Base-by-base conservation (phyloP, 2,113 vertebrate genomes). In the Hemibagrus wyckioides region DNA sequence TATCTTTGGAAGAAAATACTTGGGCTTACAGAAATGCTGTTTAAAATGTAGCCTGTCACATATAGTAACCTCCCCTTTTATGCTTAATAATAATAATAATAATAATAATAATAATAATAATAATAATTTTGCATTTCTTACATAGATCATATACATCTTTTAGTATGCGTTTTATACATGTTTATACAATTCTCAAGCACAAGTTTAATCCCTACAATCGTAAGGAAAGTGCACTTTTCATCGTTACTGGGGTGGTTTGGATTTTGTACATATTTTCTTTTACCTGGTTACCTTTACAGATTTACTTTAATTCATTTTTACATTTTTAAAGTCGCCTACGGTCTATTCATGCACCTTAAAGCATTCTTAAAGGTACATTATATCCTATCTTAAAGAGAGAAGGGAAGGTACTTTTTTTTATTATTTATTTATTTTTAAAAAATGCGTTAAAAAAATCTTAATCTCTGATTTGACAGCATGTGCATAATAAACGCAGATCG, bases 21-120 rank as follows among this genome's bases (percentile, higher is more conserved):
- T n/a, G 25, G 23, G 77, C 54, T n/a, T 11, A 28, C 73, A 76
- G 23, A 25, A 33, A 36, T 56, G 50, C 50, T 33, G 2, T 56
- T 54, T 14, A 11, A 54, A 28, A 33, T 48, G 19, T 48, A 54
- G 25, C 30, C 6, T 28, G 56, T 19, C 17, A 65, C 15, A 82
- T 50, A 30, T 82, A 63, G 28, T 7, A 82, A 63, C 11, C 33
- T 50, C 50, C 75, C 6, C 3, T 50, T 28, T 48, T 23, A 71
- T 9, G 4, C 39, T 33, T 69, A 61, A 1, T 67, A 83, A 30
- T 54, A 69, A 33, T 39, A 81, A 57, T 57, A 57, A 81, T 28
- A 59, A 61, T 65, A 48, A 65, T 30, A 83, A 83, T 52, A 69
- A 54, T 69, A 69, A 67, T 83, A 52, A 83, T 67, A 48, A 48